Evolutionary conservation across 1,140 invertebrate genomes (phyloP).

Genomic region (Pemphigus obesinymphae): DNA sequence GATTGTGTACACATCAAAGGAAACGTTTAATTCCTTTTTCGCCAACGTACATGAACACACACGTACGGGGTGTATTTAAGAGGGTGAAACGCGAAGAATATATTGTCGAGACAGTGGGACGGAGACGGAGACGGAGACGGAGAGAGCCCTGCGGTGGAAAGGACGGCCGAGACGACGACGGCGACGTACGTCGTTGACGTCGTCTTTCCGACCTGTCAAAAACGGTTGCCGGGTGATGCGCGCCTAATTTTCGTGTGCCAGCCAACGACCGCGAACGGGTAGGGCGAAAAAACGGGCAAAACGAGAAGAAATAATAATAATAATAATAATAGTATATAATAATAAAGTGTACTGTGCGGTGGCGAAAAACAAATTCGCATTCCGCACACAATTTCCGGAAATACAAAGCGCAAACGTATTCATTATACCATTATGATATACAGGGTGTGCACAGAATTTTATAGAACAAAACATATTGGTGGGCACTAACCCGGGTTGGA

Average conservation of each 20-base stretch:
- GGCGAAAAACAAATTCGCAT: too few relatives aligned
- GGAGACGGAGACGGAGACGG: not conserved
- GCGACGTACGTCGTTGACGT: not conserved
- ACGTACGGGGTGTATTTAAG: not conserved
- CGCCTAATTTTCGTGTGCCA: not conserved
- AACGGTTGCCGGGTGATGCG: slow-evolving; percentile 20
- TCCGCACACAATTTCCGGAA: too few relatives aligned
- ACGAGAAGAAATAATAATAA: too few relatives aligned
- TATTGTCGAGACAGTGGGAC: not conserved
- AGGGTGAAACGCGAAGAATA: not conserved
- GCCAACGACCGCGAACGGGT: not conserved
- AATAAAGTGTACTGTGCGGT: too few relatives aligned
- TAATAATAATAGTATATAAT: too few relatives aligned
- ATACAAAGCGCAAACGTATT: too few relatives aligned
- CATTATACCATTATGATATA: too few relatives aligned
- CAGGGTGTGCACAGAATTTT: too few relatives aligned
- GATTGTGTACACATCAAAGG: slow-evolving; percentile 26
- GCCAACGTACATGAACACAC: not conserved
- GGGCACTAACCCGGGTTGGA: too few relatives aligned
- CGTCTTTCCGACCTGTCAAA: slow-evolving; percentile 31
- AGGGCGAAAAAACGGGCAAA: not conserved
- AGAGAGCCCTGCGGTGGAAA: not conserved
- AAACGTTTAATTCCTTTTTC: slow-evolving; percentile 6
- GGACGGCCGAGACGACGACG: not conserved
- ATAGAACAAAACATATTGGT: too few relatives aligned